Percentiles rank a stretch among this genome's conserved stretches.
phyloP scores from a whole-genome alignment of 92 coral and sea anemone genomes.

The Siderastrea siderea region DNA sequence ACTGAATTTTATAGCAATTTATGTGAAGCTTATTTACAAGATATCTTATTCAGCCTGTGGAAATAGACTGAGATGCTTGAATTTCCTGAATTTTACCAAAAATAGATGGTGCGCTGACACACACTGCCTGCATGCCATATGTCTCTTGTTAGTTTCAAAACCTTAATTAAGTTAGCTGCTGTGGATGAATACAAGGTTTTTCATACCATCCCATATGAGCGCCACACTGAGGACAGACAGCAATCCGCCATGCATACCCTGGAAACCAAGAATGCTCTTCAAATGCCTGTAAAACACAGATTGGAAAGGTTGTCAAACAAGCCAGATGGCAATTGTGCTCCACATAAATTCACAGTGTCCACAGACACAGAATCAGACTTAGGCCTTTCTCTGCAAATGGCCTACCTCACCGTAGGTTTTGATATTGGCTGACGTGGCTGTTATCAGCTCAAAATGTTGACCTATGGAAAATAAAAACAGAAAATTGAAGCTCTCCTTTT shows the following conservation, averaged over 20 bases:
- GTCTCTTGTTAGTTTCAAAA: not conserved
- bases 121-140: not conserved
- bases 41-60: too few species aligned
- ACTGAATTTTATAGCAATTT: too few species aligned
- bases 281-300: conserved; percentile 63
- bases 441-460: conserved; percentile 90
- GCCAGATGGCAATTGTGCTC: not conserved
- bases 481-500: not conserved
- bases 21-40: too few species aligned
- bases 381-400: conserved; percentile 11
- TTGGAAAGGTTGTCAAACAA: not conserved
- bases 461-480: conserved; percentile 60
- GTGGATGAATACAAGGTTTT: too few species aligned
- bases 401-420: conserved; percentile 83
- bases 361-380: not conserved
- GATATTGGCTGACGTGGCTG: conserved; percentile 84
- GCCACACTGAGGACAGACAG: conserved; percentile 94
- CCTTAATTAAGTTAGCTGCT: not conserved
- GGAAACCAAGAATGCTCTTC: conserved; percentile 96
- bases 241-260: conserved; percentile 91
- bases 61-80: too few species aligned
- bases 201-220: conserved; percentile 95
- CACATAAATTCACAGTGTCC: not conserved
- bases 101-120: too few species aligned
- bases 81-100: too few species aligned